A percentile compares a stretch with the other conserved stretches of the same genome.
Conservation (phyloP, 2,797 vertebrate species). For the Clarias fuscus region DNA sequence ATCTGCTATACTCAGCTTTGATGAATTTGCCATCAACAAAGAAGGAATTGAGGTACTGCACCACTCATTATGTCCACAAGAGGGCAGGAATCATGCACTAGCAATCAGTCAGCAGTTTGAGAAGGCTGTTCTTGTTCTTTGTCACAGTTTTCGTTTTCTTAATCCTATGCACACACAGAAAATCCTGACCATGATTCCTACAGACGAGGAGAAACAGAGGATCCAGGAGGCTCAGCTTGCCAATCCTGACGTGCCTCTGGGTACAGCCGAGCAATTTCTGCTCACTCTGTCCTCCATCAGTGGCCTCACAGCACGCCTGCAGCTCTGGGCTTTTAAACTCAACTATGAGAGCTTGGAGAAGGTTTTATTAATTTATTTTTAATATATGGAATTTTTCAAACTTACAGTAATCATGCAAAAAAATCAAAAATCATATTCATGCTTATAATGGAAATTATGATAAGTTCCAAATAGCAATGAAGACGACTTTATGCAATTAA, state of each 20-base stretch:
- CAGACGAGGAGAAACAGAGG: constrained; percentile 96
- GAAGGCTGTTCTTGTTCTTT: neutral
- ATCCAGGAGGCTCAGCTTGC: constrained; percentile 95
- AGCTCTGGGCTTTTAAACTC: constrained; percentile 97
- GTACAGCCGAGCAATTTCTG: constrained; percentile 94
- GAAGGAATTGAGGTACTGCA: constrained; percentile 91
- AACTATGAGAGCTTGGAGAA: constrained; percentile 94
- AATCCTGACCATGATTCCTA: constrained; percentile 95
- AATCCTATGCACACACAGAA: constrained; percentile 74
- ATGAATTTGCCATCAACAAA: constrained; percentile 93
- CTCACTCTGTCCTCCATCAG: constrained; percentile 90
- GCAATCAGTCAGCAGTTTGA: neutral
- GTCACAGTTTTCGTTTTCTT: neutral
- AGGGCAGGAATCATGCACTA: constrained; percentile 22
- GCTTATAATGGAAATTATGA: neutral
- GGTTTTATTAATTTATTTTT: constrained; percentile 65
- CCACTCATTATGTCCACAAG: constrained; percentile 13
- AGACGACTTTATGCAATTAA: no score
- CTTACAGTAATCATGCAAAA: neutral
- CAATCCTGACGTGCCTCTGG: constrained; percentile 88
- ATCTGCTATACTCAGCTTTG: constrained; percentile 88
- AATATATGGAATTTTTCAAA: neutral
- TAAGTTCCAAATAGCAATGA: neutral
- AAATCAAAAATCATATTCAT: neutral
- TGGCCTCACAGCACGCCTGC: constrained; percentile 82